These are phyloP conservation scores for Pectinophora gossypiella DNA, from an alignment of 1,140 invertebrate genomes.

Conservation along the genomic window DNA sequence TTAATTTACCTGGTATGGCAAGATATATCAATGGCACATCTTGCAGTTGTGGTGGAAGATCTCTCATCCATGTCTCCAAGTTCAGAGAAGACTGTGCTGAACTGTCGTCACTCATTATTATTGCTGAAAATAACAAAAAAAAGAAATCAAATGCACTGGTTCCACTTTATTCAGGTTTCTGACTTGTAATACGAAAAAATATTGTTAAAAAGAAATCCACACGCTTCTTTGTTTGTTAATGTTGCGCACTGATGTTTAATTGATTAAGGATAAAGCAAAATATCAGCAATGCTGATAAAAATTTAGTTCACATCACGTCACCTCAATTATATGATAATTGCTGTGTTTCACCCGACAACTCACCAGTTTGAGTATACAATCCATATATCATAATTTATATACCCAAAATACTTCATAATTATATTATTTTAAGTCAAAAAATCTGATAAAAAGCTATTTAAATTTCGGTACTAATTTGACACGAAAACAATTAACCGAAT, in stretches of 20 bases:
- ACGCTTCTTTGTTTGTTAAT: background rate
- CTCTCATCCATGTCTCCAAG: slow-evolving; percentile 84
- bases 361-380: background rate
- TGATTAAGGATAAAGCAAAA: background rate
- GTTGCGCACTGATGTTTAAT: background rate
- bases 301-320: background rate
- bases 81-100: slow-evolving; percentile 46
- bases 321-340: background rate
- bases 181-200: too few relatives aligned
- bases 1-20: slow-evolving; percentile 81
- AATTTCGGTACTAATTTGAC: background rate
- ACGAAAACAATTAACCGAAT: background rate
- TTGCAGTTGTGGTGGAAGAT: slow-evolving; percentile 76
- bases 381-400: background rate
- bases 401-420: too few relatives aligned
- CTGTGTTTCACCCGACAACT: background rate
- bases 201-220: too few relatives aligned
- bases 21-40: slow-evolving; percentile 80
- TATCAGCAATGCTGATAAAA: background rate
- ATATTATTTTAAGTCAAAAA: background rate
- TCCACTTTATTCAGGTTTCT: too few relatives aligned
- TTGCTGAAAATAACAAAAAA: slow-evolving; percentile 34
- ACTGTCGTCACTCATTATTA: slow-evolving; percentile 50
- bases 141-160: too few relatives aligned
- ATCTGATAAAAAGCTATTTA: background rate